These are phyloP conservation scores for Pyralis farinalis DNA, from an alignment of 2,888 invertebrate species.

Conservation along the genomic window DNA sequence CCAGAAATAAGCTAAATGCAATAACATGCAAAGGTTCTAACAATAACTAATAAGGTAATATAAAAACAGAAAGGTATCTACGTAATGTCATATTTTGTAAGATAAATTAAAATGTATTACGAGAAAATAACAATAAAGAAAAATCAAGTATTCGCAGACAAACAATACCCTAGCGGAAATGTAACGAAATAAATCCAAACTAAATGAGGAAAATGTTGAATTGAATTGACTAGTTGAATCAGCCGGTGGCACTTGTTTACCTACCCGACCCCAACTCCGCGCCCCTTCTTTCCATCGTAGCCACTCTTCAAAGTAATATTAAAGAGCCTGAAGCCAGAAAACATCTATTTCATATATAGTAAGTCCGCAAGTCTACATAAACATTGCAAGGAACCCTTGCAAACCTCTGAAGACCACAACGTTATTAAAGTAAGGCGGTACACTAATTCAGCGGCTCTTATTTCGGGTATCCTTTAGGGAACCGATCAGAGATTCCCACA, in stretches of 20 bases:
- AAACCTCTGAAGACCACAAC: conserved; percentile 69
- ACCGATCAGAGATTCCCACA: conserved; percentile 39
- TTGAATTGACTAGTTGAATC: conserved; percentile 62
- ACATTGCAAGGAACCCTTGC: conserved; percentile 58
- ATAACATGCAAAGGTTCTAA: conserved; percentile 18
- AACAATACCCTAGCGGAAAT: conserved; percentile 24
- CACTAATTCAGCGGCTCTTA: conserved; percentile 68
- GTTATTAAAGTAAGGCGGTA: conserved; percentile 71
- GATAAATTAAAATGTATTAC: neutral
- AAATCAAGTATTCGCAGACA: conserved; percentile 18
- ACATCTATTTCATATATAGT: conserved; percentile 72
- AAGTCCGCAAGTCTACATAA: conserved; percentile 60
- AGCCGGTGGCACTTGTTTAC: conserved; percentile 69
- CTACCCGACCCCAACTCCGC: conserved; percentile 54
- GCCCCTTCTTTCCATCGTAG: conserved; percentile 53
- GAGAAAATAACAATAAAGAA: neutral
- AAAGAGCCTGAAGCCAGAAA: conserved; percentile 80
- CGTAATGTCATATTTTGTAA: neutral
- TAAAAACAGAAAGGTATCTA: neutral
- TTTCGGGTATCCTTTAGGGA: conserved; percentile 55
- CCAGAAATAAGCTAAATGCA: conserved; percentile 42
- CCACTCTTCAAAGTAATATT: conserved; percentile 73
- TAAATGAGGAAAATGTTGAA: conserved; percentile 53
- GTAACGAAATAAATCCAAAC: conserved; percentile 38
- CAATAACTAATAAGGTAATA: neutral